Percentiles rank a stretch among this genome's conserved stretches.
Conservation (phyloP, 2,113 vertebrate genomes). For the Barnardius zonarius region DNA sequence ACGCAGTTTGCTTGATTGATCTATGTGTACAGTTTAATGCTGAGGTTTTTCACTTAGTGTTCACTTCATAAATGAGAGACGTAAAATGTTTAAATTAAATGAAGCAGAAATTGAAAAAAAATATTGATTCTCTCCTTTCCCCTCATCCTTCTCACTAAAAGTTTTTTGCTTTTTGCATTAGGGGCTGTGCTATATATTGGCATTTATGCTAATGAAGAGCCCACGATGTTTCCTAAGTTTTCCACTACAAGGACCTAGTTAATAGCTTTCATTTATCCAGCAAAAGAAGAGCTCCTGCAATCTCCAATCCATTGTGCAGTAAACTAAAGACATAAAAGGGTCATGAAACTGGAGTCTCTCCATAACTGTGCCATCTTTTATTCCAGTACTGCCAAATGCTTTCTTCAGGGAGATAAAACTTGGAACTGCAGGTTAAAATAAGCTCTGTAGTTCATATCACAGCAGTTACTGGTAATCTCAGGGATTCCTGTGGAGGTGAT, state of each 20-base stretch:
- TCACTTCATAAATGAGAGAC: constrained; percentile 34
- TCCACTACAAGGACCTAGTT: constrained; percentile 19
- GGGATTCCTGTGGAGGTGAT: background rate
- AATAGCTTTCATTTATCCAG: constrained; percentile 43
- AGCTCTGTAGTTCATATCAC: background rate
- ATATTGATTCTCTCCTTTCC: background rate
- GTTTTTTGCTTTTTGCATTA: constrained; percentile 30
- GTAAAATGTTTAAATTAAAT: constrained; percentile 35
- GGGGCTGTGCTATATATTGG: constrained; percentile 15
- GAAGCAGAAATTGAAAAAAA: constrained; percentile 10
- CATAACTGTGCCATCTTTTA: background rate
- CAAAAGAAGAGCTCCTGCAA: background rate
- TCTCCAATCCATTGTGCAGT: background rate
- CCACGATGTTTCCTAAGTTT: constrained; percentile 33
- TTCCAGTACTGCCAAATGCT: background rate
- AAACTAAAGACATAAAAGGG: background rate
- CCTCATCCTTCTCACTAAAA: constrained; percentile 45
- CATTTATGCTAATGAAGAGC: constrained; percentile 55
- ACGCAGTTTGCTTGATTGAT: background rate
- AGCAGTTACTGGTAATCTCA: background rate
- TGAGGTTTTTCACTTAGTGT: constrained; percentile 4
- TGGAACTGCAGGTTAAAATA: background rate
- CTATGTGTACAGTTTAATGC: background rate
- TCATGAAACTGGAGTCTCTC: background rate
- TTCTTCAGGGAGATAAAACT: background rate